These are phyloP conservation scores for Semicossyphus pulcher DNA, from an alignment of 2,113 vertebrate species.

Conservation along the genomic window DNA sequence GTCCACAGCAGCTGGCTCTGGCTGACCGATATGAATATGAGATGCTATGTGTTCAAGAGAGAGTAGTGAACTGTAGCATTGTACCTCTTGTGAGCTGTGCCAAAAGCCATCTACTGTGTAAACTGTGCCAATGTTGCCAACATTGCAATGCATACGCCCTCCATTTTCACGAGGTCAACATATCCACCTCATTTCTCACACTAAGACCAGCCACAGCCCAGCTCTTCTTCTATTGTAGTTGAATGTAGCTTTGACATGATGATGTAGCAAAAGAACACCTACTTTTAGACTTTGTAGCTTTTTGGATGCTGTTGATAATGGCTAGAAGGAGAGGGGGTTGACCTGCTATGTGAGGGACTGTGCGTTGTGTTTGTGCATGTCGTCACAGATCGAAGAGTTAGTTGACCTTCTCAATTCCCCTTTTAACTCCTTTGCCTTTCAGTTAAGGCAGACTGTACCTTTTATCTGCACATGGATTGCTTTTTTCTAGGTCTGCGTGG, in stretches of 20 bases:
- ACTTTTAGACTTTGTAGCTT: slow-evolving; percentile 84
- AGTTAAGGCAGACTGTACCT: slow-evolving; percentile 66
- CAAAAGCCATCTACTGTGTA: slow-evolving; percentile 76
- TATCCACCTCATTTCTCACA: slow-evolving; percentile 69
- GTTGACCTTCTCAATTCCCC: slow-evolving; percentile 73
- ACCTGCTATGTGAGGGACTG: slow-evolving; percentile 72
- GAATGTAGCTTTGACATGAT: slow-evolving; percentile 86
- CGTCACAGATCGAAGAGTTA: slow-evolving; percentile 82
- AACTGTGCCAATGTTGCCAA: slow-evolving; percentile 63
- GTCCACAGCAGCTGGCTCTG: slow-evolving; percentile 39
- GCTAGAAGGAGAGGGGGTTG: slow-evolving; percentile 44
- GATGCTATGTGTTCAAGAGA: slow-evolving; percentile 51
- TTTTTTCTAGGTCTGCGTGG: slow-evolving; percentile 64
- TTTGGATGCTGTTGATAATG: slow-evolving; percentile 80
- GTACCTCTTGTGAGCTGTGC: slow-evolving; percentile 54
- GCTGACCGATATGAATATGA: slow-evolving; percentile 44
- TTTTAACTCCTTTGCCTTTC: slow-evolving; percentile 66
- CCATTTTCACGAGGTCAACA: slow-evolving; percentile 52
- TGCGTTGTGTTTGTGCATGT: slow-evolving; percentile 83
- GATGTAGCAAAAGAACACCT: slow-evolving; percentile 85
- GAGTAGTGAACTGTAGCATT: slow-evolving; percentile 47
- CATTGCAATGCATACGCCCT: slow-evolving; percentile 46
- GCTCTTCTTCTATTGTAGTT: slow-evolving; percentile 83
- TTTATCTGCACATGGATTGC: slow-evolving; percentile 75
- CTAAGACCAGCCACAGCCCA: slow-evolving; percentile 85